A percentile compares a stretch with the other conserved stretches of the same genome.
Conservation (phyloP, 2,113 vertebrate species). For the Tauraco erythrolophus region DNA sequence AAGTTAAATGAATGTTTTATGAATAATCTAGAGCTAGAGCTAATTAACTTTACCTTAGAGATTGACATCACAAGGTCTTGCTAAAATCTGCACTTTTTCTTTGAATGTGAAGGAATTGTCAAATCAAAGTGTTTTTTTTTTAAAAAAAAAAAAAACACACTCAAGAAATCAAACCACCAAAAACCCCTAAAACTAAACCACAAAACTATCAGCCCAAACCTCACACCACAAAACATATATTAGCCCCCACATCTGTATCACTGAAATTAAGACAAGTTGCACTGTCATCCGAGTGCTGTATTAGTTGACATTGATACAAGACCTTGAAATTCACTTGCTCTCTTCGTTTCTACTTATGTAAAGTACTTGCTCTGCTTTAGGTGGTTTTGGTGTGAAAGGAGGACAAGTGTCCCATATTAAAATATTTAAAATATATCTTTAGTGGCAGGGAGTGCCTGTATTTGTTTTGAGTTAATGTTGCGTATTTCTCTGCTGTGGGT, state of each 20-base stretch:
- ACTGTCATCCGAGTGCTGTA: not conserved
- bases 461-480: not conserved
- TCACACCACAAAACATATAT: not conserved
- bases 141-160: not conserved
- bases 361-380: not conserved
- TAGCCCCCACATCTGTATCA: not conserved
- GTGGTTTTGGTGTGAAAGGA: not conserved
- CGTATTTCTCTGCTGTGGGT: not conserved
- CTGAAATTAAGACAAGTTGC: not conserved
- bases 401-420: not conserved
- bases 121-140: not conserved
- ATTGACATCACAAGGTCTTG: not conserved
- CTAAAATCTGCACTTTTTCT: not conserved
- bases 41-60: not conserved
- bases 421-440: not conserved
- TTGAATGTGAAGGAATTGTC: not conserved
- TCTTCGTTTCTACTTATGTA: accelerated
- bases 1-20: not conserved
- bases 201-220: not conserved
- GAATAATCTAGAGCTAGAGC: not conserved
- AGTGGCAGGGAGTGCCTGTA: not conserved
- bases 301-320: not conserved
- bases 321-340: not conserved
- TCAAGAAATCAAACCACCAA: no score
- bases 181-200: not conserved